A percentile compares a stretch with the other conserved stretches of the same genome.
Conservation (phyloP, 2,888 invertebrate genomes). For the Schrankia costaestrigalis region DNA sequence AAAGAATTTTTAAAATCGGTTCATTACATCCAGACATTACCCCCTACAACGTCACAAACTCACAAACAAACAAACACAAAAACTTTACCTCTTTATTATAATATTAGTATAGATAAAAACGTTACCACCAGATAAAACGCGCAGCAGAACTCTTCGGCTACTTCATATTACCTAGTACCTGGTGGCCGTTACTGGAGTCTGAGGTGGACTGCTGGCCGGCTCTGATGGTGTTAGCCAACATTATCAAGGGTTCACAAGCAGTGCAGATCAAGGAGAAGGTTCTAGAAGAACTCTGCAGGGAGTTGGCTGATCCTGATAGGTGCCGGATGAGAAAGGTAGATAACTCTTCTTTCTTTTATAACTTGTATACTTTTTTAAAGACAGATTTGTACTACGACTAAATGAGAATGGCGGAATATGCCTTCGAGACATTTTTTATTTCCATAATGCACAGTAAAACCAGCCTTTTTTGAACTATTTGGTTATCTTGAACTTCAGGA, state of each 20-base stretch:
- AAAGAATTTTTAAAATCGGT: too few relatives aligned
- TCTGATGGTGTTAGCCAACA: constrained; percentile 81
- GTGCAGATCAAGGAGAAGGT: constrained; percentile 56
- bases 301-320: constrained; percentile 80
- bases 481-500: too few relatives aligned
- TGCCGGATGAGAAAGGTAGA: constrained; percentile 81
- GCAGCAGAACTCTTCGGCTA: constrained; percentile 87
- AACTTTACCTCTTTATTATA: too few relatives aligned
- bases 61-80: too few relatives aligned
- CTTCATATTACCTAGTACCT: constrained; percentile 85
- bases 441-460: too few relatives aligned
- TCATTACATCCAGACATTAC: too few relatives aligned
- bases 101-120: too few relatives aligned
- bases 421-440: too few relatives aligned
- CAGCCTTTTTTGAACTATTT: too few relatives aligned
- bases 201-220: constrained; percentile 79
- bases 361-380: background rate
- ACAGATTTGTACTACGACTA: background rate
- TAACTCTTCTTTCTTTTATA: background rate
- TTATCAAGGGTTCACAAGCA: constrained; percentile 80
- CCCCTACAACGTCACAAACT: too few relatives aligned
- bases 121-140: constrained; percentile 76
- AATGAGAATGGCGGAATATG: background rate
- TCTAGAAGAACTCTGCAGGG: constrained; percentile 78
- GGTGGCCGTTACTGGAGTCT: constrained; percentile 84